Conservation (phyloP, 2,888 invertebrate genomes). For the Polydrusus pterygomalis region DNA sequence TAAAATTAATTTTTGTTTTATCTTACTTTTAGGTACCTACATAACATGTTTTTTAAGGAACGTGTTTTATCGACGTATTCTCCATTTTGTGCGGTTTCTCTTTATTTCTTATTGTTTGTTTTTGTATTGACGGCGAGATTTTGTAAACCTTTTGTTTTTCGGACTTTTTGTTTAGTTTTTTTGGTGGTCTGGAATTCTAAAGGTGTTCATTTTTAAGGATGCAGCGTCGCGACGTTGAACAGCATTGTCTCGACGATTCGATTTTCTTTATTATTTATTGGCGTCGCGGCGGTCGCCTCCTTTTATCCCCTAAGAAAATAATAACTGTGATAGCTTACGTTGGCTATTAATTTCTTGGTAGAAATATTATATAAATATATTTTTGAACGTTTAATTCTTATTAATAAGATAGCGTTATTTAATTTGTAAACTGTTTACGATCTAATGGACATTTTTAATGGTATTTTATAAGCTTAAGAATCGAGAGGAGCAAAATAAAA, state of each 20-base stretch:
- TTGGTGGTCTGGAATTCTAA: neutral
- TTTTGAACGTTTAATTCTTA: no score
- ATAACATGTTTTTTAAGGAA: no score
- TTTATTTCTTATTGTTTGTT: neutral
- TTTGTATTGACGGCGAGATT: neutral
- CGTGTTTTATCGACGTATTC: no score
- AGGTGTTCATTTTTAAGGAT: conserved; percentile 24
- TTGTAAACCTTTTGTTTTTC: neutral
- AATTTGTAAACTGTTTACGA: no score
- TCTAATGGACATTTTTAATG: no score
- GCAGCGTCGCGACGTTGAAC: conserved; percentile 20
- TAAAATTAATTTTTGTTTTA: no score
- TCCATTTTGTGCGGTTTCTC: no score
- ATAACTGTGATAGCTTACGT: neutral
- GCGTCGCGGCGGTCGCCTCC: conserved; percentile 10
- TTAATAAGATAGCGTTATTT: no score
- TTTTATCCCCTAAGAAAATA: neutral
- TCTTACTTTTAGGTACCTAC: no score
- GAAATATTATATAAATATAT: neutral
- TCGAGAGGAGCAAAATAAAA: no score
- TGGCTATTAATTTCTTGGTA: neutral
- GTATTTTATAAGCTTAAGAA: no score
- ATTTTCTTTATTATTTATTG: conserved; percentile 43
- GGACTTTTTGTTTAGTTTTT: neutral
- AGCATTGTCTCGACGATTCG: conserved; percentile 38